Percentiles rank a stretch among this genome's conserved stretches.
phyloP scores from a whole-genome alignment of 2,113 vertebrate species.

The Gymnobelideus leadbeateri region DNA sequence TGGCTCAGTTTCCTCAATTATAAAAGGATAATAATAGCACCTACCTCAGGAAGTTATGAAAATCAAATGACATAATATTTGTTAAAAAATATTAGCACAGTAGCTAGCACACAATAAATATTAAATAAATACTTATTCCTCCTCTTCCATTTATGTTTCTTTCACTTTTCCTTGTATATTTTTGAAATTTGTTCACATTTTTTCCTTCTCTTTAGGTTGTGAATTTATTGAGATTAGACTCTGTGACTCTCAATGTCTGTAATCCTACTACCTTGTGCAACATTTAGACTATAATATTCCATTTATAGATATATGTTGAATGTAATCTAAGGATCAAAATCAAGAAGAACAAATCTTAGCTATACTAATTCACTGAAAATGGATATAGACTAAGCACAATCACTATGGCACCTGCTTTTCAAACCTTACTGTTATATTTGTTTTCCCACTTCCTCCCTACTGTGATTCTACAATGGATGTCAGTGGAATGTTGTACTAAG shows the following conservation, averaged over 20 bases:
- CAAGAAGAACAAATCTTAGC: neutral
- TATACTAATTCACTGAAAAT: neutral
- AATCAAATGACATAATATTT: neutral
- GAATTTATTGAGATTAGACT: neutral
- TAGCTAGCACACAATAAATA: neutral
- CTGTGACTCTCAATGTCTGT: neutral
- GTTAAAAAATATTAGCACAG: neutral
- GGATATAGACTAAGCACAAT: neutral
- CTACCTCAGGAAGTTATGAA: neutral
- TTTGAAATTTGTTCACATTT: neutral
- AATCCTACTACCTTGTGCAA: neutral
- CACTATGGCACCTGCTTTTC: neutral
- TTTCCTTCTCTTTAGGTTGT: no score
- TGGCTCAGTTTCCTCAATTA: neutral
- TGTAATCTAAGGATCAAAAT: neutral
- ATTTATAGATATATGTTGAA: neutral
- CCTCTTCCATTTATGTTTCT: no score
- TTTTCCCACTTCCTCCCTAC: neutral
- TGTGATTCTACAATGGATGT: neutral
- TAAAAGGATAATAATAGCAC: neutral
- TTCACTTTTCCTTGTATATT: no score
- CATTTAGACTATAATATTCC: neutral
- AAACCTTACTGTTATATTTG: neutral
- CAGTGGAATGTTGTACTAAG: neutral
- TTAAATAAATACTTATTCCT: neutral